Base-by-base conservation (phyloP, 2,888 invertebrate species). In the Cheilosia scutellata region DNA sequence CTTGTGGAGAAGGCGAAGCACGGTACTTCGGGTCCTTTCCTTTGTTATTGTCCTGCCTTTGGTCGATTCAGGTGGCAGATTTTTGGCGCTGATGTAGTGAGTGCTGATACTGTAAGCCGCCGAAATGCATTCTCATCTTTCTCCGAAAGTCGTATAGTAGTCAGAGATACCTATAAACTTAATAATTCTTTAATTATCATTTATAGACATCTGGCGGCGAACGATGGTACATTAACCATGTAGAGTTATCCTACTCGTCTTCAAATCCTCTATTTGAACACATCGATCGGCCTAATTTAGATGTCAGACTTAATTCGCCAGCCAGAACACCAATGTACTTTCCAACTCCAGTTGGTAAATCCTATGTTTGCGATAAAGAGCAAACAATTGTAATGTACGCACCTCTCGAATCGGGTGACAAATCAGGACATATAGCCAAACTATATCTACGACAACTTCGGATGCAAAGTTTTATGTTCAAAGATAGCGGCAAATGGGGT, bases 381-480 rank as follows among this genome's bases (percentile, higher is more conserved):
- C 95, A 95, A 76, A 93, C 95, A 2, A 93, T 96, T 2, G 93
- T 95, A 1, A 92, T 97, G 86, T 92, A 93, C 88, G 94, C 93
- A 58, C 94, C 93, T 4, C 93, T 93, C 37, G 92, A 92, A 77
- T 91, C 92, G 7, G 91, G 91, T 27, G 93, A 93, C 87, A 91
- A 89, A 82, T 92, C 92, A 1, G 93, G 93, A 1, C 95, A 95
- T 88, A 94, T 94, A 72, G 95, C 95, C 0, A 95, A 94, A 53
- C 92, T 96, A 0, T 94, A 95, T 88, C 93, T 96, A 13, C 94
- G 95, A 29, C 95, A 95, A 87, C 93, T 97, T 93, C 95, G 95
- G 79, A 94, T 98, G 76, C 97, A 98, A 90, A 96, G 97, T 29
- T 98, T 97, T 92, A 97, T 97, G 95, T 96, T 96, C 93, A 96